phyloP scores from a whole-genome alignment of 1,140 invertebrate genomes.

The Zaprionus lachaisei region DNA sequence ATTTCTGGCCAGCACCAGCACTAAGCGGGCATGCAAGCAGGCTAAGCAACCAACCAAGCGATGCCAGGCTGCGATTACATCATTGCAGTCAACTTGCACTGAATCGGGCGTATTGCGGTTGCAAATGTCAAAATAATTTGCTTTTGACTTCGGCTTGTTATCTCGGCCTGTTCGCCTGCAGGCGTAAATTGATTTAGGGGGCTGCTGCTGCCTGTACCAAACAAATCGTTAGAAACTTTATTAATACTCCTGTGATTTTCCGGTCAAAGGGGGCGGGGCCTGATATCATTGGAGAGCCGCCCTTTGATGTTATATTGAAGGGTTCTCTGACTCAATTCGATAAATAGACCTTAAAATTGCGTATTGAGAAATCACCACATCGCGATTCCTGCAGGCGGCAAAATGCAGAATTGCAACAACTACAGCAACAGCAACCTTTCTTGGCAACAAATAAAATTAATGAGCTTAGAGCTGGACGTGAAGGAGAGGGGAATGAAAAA shows the following conservation, averaged over 20 bases:
- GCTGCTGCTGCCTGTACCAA: constrained; percentile 4
- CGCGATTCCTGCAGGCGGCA: constrained; percentile 42
- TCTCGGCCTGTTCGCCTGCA: constrained; percentile 40
- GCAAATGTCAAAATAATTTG: constrained; percentile 78
- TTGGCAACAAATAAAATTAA: constrained; percentile 71
- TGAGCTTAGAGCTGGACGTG: constrained; percentile 52
- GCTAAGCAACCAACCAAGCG: constrained; percentile 12
- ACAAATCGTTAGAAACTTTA: constrained; percentile 59
- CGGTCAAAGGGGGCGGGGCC: neutral
- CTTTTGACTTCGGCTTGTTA: constrained; percentile 39
- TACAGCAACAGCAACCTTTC: constrained; percentile 20
- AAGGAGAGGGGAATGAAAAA: constrained; percentile 1
- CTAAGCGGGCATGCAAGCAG: constrained; percentile 10
- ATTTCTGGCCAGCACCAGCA: constrained; percentile 59
- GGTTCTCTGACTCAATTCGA: constrained; percentile 46
- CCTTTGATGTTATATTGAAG: constrained; percentile 44
- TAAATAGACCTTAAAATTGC: constrained; percentile 59
- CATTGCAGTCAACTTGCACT: constrained; percentile 44
- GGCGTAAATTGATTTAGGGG: constrained; percentile 68
- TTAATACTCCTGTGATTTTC: constrained; percentile 37
- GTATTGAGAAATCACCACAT: constrained; percentile 71
- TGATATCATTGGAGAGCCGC: constrained; percentile 58
- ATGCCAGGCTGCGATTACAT: constrained; percentile 72
- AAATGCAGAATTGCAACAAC: constrained; percentile 12
- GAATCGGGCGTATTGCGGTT: constrained; percentile 74